A percentile compares a stretch with the other conserved stretches of the same genome.
Conservation (phyloP, 2,888 invertebrate genomes). For the Pinctada fucata region DNA sequence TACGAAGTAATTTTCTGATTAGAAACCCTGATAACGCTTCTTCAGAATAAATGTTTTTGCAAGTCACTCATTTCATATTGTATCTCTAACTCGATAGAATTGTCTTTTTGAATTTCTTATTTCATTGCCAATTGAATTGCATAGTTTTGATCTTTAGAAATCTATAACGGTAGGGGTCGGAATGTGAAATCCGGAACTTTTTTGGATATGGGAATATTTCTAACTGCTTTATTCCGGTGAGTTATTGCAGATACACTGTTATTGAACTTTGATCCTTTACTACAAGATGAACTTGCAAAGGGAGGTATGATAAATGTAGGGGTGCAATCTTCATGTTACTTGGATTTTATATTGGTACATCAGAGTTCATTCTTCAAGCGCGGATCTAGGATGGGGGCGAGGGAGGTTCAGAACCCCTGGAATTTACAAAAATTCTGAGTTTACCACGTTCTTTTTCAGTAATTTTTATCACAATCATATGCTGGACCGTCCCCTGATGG, state of each 20-base stretch:
- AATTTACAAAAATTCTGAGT: too few species aligned
- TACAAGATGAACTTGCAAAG: background rate
- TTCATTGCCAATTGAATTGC: background rate
- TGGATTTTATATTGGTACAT: too few species aligned
- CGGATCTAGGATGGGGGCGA: too few species aligned
- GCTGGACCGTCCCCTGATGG: too few species aligned
- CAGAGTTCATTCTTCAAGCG: too few species aligned
- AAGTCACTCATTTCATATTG: conserved; percentile 1
- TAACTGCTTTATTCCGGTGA: background rate
- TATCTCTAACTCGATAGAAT: background rate
- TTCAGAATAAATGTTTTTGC: background rate
- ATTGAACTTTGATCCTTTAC: background rate
- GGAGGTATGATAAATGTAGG: too few species aligned
- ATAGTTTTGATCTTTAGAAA: background rate
- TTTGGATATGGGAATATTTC: background rate
- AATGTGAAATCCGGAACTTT: background rate
- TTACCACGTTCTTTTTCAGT: too few species aligned
- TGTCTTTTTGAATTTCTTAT: background rate
- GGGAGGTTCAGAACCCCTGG: too few species aligned
- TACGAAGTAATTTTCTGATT: background rate
- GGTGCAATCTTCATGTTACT: too few species aligned
- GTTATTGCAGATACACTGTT: background rate
- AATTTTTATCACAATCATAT: too few species aligned
- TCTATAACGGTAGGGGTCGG: conserved; percentile 3
- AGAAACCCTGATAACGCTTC: background rate